phyloP scores from a whole-genome alignment of 2,113 vertebrate species.

The Stigmatopora argus region DNA sequence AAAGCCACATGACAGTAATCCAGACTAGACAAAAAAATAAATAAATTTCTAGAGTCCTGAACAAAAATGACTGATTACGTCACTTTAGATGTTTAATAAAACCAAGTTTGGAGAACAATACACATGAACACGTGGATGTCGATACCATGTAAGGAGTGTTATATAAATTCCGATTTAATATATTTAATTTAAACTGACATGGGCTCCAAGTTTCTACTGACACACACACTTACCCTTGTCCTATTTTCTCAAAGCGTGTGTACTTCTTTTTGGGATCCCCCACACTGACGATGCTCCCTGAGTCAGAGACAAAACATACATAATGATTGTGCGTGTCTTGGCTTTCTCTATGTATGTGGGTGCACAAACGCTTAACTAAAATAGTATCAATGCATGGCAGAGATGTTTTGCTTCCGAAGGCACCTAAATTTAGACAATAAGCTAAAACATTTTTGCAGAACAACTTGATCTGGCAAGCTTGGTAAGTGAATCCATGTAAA shows the following conservation, averaged over 20 bases:
- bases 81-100: neutral
- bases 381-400: neutral
- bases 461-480: neutral
- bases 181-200: neutral
- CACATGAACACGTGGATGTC: neutral
- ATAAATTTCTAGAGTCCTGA: neutral
- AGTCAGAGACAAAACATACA: slow-evolving; percentile 38
- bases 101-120: neutral
- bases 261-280: slow-evolving; percentile 98
- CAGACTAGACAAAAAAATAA: neutral
- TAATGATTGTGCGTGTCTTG: slow-evolving; percentile 11
- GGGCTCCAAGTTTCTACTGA: neutral
- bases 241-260: slow-evolving; percentile 97
- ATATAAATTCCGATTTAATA: neutral
- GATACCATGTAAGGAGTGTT: neutral
- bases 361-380: neutral
- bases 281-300: slow-evolving; percentile 96
- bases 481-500: neutral
- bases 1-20: neutral
- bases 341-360: neutral
- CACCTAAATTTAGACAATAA: neutral
- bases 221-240: slow-evolving; percentile 86
- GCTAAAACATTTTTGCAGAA: neutral
- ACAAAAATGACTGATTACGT: neutral
- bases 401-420: neutral